Evolutionary conservation across 2,888 invertebrate species (phyloP), one percentile per base, ranked within the genome.

Genomic region (Ochlodes sylvanus): DNA sequence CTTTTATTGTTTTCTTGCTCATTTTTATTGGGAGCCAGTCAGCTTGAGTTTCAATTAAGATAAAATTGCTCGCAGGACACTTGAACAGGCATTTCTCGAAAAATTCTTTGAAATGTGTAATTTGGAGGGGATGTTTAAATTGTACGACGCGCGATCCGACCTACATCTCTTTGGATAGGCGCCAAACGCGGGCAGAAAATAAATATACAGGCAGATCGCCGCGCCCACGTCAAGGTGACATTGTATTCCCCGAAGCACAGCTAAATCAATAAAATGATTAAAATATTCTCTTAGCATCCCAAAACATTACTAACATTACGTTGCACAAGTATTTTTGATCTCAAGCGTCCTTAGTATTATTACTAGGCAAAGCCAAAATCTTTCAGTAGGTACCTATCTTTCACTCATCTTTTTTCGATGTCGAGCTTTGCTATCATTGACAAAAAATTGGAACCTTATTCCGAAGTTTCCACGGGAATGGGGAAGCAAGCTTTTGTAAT

Each of bases 211-310:
- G 79, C 76, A 79, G 78, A 69, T 69, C 68, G 65, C 44, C 68
- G 76, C 78, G n/a, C 79, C 41, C 42, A 58, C 58, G 58, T 77
- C 87, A 89, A 89, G 88, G 88, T 88, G 88, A 88, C 87, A 82
- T 84, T 82, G 83, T 79, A 70, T 63, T 60, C 68, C 61, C 41
- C 34, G 52, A 12, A 66, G 50, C 52, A 34, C 52, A 17, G 14
- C 65, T 66, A 52, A 66, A 66, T 58, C 58, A 58, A 66, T 66
- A 66, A 60, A 66, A 38, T 58, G 58, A 66, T 66, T 60, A 41
- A 58, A 66, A 66, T 60, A 60, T 60, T 60, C 27, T 32, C 7
- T 21, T 58, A 65, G 17, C 32, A 60, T 6, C 54, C 54, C 9
- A 17, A 44, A 34, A 10, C 12, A 38, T 3, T 2, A 38, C 12